A percentile compares a stretch with the other conserved stretches of the same genome.
These are phyloP conservation scores for Parnassius mnemosyne DNA, from an alignment of 2,888 invertebrate genomes.

Conservation along the genomic window DNA sequence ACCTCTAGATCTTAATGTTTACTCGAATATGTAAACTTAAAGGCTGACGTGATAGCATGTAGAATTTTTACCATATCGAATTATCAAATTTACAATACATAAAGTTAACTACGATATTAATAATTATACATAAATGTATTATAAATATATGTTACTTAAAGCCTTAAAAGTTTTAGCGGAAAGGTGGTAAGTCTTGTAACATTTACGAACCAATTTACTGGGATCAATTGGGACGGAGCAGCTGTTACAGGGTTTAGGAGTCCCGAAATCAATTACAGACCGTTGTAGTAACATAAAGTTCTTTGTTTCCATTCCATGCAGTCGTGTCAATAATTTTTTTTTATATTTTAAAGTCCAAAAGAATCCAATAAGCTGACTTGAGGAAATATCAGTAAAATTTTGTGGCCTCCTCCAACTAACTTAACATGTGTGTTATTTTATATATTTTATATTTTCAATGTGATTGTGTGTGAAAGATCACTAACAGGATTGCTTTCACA, in stretches of 20 bases:
- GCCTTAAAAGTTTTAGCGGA: neutral
- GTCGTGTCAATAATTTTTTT: neutral
- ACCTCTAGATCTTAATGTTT: too few relatives aligned
- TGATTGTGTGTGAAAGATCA: too few relatives aligned
- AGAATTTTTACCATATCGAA: too few relatives aligned
- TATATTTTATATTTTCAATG: too few relatives aligned
- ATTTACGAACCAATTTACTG: slow-evolving; percentile 20
- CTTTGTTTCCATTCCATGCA: neutral
- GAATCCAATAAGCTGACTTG: neutral
- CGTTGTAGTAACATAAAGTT: slow-evolving; percentile 13
- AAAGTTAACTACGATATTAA: too few relatives aligned
- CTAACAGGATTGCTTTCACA: too few relatives aligned
- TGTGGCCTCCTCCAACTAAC: too few relatives aligned
- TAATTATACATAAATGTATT: neutral
- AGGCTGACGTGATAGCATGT: too few relatives aligned
- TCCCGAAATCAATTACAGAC: slow-evolving; percentile 18
- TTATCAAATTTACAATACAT: too few relatives aligned
- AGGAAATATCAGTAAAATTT: too few relatives aligned
- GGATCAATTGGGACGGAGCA: slow-evolving; percentile 7
- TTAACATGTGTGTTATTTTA: too few relatives aligned
- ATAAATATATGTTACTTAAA: neutral
- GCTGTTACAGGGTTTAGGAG: slow-evolving; percentile 16
- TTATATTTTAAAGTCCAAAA: neutral
- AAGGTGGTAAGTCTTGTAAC: slow-evolving; percentile 12
- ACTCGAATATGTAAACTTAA: too few relatives aligned